Percentiles rank a stretch among this genome's conserved stretches.
Evolutionary conservation across 2,888 invertebrate species (phyloP).

Genomic region (Hirtodrosophila alboralis): DNA sequence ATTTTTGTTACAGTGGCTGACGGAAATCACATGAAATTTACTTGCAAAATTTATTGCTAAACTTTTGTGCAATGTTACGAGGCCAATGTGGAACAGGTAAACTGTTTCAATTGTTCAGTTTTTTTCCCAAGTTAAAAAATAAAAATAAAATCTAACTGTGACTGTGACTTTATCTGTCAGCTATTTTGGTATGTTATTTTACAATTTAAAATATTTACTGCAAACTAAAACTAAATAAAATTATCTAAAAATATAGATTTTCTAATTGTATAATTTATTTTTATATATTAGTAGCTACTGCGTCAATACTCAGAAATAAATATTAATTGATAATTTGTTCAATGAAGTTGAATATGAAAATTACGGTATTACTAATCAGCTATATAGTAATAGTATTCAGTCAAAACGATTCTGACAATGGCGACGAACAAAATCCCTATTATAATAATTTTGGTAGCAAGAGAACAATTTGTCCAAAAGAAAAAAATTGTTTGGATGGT

Average conservation of each 20-base stretch:
- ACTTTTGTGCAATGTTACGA: constrained; percentile 14
- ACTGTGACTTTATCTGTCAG: no score
- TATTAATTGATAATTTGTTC: background rate
- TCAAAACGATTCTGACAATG: accelerated
- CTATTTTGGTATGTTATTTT: no score
- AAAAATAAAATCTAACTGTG: no score
- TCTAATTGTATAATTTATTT: no score
- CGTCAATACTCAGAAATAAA: background rate
- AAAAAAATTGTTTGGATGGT: constrained; percentile 29
- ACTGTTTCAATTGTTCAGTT: constrained; percentile 3
- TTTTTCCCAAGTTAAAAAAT: no score
- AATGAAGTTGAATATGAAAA: constrained; percentile 15
- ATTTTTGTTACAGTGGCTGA: constrained; percentile 3
- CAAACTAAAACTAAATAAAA: background rate
- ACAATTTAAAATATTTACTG: no score
- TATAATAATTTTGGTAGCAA: constrained; percentile 43
- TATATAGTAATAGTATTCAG: background rate
- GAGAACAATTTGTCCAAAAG: constrained; percentile 20
- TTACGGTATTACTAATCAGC: background rate
- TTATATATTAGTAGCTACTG: background rate
- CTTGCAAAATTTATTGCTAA: constrained; percentile 47
- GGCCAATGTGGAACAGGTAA: constrained; percentile 16
- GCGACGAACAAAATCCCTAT: constrained; percentile 32
- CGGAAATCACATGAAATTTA: constrained; percentile 33
- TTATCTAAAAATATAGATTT: background rate